These are phyloP conservation scores for Lagenorhynchus albirostris DNA, from an alignment of 2,113 vertebrate species.

Conservation along the genomic window DNA sequence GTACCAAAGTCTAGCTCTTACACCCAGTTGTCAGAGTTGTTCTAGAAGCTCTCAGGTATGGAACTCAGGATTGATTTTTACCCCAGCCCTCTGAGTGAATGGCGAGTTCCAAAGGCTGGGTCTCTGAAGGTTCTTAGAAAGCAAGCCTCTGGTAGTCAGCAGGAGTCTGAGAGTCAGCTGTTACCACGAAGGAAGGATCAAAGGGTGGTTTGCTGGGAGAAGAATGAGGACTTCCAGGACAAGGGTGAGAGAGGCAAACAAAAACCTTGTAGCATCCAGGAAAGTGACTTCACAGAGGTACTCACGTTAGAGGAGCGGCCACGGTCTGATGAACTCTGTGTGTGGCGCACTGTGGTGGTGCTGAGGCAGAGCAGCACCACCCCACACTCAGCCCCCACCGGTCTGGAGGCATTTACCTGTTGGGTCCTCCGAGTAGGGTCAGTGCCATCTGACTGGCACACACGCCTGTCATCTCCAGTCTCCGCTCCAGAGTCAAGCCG, in stretches of 20 bases:
- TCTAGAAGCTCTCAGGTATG: neutral
- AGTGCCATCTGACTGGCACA: constrained; percentile 99
- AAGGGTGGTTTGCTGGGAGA: neutral
- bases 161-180: neutral
- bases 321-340: neutral
- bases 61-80: neutral
- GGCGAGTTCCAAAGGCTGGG: neutral
- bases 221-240: neutral
- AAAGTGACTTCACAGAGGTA: neutral
- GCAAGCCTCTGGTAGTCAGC: neutral
- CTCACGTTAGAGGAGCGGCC: neutral
- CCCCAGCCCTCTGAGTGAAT: neutral
- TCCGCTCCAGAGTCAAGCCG: constrained; percentile 92
- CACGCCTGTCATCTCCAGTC: constrained; percentile 96
- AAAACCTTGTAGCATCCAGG: neutral
- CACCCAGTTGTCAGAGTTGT: neutral
- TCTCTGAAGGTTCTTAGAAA: neutral
- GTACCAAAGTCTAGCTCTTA: neutral
- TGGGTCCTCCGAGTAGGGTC: constrained; percentile 95
- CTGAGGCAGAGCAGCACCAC: neutral
- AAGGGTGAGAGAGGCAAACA: neutral
- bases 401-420: constrained; percentile 88
- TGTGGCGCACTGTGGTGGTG: neutral
- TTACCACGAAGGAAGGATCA: neutral
- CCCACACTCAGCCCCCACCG: neutral